phyloP scores from a whole-genome alignment of 2,797 vertebrate genomes.

The Sebastes variabilis region DNA sequence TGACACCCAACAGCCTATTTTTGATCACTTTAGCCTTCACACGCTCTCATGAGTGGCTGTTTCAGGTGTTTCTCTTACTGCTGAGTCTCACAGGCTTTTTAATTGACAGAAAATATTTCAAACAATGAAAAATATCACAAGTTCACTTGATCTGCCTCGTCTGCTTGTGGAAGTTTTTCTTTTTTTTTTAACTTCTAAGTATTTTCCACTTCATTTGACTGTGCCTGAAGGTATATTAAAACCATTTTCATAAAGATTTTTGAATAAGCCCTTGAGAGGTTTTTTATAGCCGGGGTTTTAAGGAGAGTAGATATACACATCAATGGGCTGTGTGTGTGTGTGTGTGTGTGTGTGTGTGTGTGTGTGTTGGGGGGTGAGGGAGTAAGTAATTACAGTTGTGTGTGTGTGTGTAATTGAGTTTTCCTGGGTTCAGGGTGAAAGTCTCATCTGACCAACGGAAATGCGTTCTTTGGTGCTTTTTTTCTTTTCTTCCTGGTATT shows the following conservation, averaged over 20 bases:
- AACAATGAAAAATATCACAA: conserved; percentile 16
- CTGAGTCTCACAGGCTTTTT: conserved; percentile 7
- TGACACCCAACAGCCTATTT: conserved; percentile 22
- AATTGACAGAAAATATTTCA: conserved; percentile 27
- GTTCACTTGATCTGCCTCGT: conserved; percentile 7
- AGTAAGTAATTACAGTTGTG: conserved; percentile 42
- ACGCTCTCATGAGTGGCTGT: neutral
- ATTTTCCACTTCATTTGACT: conserved; percentile 48
- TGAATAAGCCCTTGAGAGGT: conserved; percentile 29
- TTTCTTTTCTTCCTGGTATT: neutral
- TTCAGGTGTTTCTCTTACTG: conserved; percentile 1
- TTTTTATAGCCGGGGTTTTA: conserved; percentile 32
- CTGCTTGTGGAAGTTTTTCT: conserved; percentile 12
- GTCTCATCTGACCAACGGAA: conserved; percentile 44
- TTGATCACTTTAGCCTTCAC: neutral
- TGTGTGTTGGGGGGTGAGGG: conserved; percentile 1
- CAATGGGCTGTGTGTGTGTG: conserved; percentile 18
- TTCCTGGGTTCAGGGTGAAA: conserved; percentile 24
- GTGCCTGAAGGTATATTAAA: conserved; percentile 47
- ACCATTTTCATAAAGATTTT: conserved; percentile 35
- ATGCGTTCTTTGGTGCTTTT: conserved; percentile 16
- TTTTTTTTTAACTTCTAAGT: conserved; percentile 21
- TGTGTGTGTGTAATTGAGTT: conserved; percentile 35
- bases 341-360: conserved; percentile 27
- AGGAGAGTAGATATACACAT: conserved; percentile 43